Conservation (phyloP, 2,888 invertebrate genomes). For the Oxyteleia sp. region DNA sequence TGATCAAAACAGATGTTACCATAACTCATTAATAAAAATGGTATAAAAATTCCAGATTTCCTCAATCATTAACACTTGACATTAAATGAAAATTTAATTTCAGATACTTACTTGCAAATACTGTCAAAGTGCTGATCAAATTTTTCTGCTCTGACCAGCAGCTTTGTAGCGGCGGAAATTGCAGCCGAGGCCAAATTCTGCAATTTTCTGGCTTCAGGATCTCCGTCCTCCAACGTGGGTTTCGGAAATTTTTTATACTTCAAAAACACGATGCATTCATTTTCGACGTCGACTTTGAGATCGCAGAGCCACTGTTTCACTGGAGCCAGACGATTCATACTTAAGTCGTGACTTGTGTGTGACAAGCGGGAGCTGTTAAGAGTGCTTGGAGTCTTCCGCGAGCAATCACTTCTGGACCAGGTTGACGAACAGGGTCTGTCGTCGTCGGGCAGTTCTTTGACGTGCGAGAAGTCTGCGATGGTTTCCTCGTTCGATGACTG, state of each 20-base stretch:
- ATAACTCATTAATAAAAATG: too few relatives aligned
- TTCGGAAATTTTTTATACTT: slow-evolving; percentile 95
- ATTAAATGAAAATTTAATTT: too few relatives aligned
- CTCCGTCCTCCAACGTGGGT: slow-evolving; percentile 73
- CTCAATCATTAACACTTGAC: too few relatives aligned
- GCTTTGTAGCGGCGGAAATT: slow-evolving; percentile 84
- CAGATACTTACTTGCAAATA: slow-evolving; percentile 81
- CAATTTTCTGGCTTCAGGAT: slow-evolving; percentile 78
- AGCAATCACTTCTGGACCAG: slow-evolving; percentile 35
- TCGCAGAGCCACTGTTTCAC: slow-evolving; percentile 94
- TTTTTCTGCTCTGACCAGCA: slow-evolving; percentile 82
- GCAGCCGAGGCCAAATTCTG: slow-evolving; percentile 82
- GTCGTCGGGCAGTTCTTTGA: slow-evolving; percentile 82
- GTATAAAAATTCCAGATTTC: too few relatives aligned
- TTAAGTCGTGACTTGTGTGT: slow-evolving; percentile 21
- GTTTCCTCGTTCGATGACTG: slow-evolving; percentile 74
- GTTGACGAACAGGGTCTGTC: slow-evolving; percentile 46
- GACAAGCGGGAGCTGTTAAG: slow-evolving; percentile 19
- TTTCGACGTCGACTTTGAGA: slow-evolving; percentile 92
- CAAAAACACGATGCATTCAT: slow-evolving; percentile 96
- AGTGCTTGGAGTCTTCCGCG: slow-evolving; percentile 5
- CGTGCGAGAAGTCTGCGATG: slow-evolving; percentile 83
- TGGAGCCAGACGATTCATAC: slow-evolving; percentile 88
- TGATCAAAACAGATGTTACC: too few relatives aligned
- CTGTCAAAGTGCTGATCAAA: slow-evolving; percentile 80